A percentile compares a stretch with the other conserved stretches of the same genome.
phyloP scores from a whole-genome alignment of 2,888 invertebrate species.

The Taenaris catops region DNA sequence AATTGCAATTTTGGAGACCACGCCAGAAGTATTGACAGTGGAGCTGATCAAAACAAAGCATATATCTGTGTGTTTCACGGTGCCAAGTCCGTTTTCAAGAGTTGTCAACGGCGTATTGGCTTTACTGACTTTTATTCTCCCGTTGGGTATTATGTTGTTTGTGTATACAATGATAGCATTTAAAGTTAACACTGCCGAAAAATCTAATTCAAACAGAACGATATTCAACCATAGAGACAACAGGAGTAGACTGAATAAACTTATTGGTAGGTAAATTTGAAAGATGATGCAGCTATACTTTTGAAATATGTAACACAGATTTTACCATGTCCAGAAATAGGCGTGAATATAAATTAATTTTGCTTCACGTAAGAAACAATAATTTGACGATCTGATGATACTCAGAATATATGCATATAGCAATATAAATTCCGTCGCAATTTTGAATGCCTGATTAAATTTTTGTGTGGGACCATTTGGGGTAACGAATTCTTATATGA shows the following conservation, averaged over 20 bases:
- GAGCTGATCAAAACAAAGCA: slow-evolving; percentile 34
- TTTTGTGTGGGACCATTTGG: no score
- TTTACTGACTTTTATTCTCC: slow-evolving; percentile 42
- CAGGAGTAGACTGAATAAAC: slow-evolving; percentile 48
- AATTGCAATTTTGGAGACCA: slow-evolving; percentile 39
- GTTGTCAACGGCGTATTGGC: slow-evolving; percentile 41
- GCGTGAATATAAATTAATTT: no score
- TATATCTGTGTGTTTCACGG: slow-evolving; percentile 37
- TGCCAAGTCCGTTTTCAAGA: slow-evolving; percentile 38
- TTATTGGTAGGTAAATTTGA: slow-evolving; percentile 53
- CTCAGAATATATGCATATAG: no score
- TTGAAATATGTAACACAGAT: no score
- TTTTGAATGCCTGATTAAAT: no score
- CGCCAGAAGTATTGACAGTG: slow-evolving; percentile 45
- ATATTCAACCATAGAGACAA: slow-evolving; percentile 47
- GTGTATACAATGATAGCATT: slow-evolving; percentile 49
- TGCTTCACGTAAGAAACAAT: no score
- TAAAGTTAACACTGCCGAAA: slow-evolving; percentile 40
- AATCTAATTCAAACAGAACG: slow-evolving; percentile 30
- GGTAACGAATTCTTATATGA: no score
- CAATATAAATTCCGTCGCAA: no score
- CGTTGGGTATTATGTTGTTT: slow-evolving; percentile 44
- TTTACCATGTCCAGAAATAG: no score
- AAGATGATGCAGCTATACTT: no score
- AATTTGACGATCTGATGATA: no score